These are phyloP conservation scores for Tamandua tetradactyla DNA, from an alignment of 2,797 vertebrate genomes.

Conservation along the genomic window DNA sequence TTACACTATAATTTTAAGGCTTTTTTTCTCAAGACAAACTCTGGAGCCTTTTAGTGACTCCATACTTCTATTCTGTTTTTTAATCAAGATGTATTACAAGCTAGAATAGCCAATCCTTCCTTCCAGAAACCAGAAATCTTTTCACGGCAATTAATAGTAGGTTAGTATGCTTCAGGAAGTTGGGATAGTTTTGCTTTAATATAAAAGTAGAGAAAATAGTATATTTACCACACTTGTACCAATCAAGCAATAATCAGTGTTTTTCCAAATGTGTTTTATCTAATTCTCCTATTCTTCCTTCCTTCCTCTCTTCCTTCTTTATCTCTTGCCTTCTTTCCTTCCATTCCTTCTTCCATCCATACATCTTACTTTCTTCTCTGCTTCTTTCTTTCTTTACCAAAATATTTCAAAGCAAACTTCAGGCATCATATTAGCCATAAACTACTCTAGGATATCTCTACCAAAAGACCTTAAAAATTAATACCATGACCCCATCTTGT, in stretches of 20 bases:
- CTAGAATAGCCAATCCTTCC: not conserved
- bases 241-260: not conserved
- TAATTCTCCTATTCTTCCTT: not conserved
- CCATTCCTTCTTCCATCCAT: not conserved
- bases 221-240: not conserved
- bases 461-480: not conserved
- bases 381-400: not conserved
- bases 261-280: not conserved
- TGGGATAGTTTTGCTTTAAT: not conserved
- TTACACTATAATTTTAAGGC: not conserved
- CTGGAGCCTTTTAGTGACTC: not conserved
- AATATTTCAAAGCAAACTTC: constrained; percentile 10
- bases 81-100: not conserved
- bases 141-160: not conserved
- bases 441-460: not conserved
- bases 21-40: not conserved
- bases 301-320: not conserved
- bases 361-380: fast-evolving
- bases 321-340: not conserved
- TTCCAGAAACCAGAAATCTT: not conserved
- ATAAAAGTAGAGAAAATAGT: not conserved
- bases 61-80: not conserved
- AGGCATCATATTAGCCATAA: not conserved
- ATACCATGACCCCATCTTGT: not conserved
- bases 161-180: not conserved